Base-by-base conservation (phyloP, 2,888 invertebrate species). In the Pardosa pseudoannulata region DNA sequence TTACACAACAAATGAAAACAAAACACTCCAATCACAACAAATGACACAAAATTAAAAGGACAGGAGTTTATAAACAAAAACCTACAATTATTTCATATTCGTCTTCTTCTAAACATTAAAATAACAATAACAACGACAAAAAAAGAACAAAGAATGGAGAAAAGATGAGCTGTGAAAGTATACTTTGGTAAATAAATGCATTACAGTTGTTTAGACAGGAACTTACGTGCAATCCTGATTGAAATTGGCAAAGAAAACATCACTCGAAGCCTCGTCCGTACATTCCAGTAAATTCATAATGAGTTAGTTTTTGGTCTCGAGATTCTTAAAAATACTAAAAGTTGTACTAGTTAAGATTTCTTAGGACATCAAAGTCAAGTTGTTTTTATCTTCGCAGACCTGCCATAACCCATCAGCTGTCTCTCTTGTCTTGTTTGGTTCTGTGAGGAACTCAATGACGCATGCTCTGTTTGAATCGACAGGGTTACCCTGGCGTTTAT, bases 161-260 rank as follows among this genome's bases (percentile, higher is more conserved):
- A 23, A 62, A 9, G 9, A 13, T 11, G 1, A 19, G 23, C 23
- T 62, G 23, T 23, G 27, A 62, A 62, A 62, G n/a, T 13, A 78
- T 73, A 67, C 29, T 81, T 29, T 68, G n/a, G 67, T 72, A 46
- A 65, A 65, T 27, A 81, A n/a, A 32, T 62, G 50, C 41, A 72
- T 64, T 72, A 86, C 68, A 56, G 41, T 79, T 70, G 73, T 86
- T 83, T 75, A 62, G 65, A 32, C 79, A 71, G 50, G 72, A 23
- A 95, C 97, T 96, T 95, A 98, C 98, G 98, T 96, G 94, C 95
- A 96, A 93, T 98, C 98, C 93, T 98, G 98, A 93, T 98, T 98
- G 92, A 98, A 98, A 93, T 97, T 97, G 90, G 98, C 97, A 93
- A 96, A 97, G 92, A 96, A 95, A 92, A 95, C 95, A 93, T 95